Base-by-base conservation (phyloP, 2,797 vertebrate species). In the Rhinophrynus dorsalis region DNA sequence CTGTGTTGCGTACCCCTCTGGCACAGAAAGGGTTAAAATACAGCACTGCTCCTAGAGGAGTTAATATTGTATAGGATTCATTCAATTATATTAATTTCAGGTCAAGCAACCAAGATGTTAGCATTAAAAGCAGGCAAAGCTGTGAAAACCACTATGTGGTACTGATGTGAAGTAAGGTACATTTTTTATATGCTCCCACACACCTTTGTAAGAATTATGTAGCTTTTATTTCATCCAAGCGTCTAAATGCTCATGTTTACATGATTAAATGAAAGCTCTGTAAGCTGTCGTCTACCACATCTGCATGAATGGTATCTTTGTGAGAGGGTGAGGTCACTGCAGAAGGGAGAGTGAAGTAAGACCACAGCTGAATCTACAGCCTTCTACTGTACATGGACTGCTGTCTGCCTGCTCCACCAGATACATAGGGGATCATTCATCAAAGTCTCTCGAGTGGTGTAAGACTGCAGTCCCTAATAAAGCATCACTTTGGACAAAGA, bases 301-400 rank as follows among this genome's bases (percentile, higher is more conserved):
- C 91, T 91, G 86, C 85, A 94, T 98, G 95, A 98, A 99, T 97
- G 90, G 94, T 88, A 88, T 91, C 91, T 96, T 98, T 99, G 96
- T 98, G 86, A 76, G 80, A 60, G 84, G 90, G 84, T 97, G 95
- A 99, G 93, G 94, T 98, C 95, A 98, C 89, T 76, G 80, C 85
- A 91, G 87, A 87, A 89, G 84, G 91, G 91, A 92, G 88, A 89
- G 92, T 95, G 93, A 96, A 90, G 93, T 94, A 92, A 94, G 91
- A 92, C 83, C 90, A 81, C 94, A 95, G 95, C 95, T 97, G 94
- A 96, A 93, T 89, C 86, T 88, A 90, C 82, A 76, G 61, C 61
- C 54, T 66, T 65, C 54, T 47, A 61, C 27, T 66, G 68, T 72
- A 33, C 68, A 58, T 65, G 52, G 68, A 18, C 60, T 71, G 51